phyloP scores from a whole-genome alignment of 2,797 vertebrate species.

The Bradypodion ventrale region DNA sequence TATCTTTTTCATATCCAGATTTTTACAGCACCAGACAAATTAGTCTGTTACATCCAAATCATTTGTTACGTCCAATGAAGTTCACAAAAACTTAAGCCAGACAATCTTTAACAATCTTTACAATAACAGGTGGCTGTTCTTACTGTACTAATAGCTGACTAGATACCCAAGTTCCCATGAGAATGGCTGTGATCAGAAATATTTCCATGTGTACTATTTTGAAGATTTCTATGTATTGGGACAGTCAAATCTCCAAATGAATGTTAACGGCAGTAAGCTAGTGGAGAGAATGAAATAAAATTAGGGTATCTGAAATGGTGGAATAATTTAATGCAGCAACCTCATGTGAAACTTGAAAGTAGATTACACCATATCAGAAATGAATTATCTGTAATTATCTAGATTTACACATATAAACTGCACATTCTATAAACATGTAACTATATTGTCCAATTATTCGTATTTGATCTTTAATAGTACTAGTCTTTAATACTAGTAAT shows the following conservation, averaged over 20 bases:
- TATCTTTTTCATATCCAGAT: not conserved
- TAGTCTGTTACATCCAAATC: too few species aligned
- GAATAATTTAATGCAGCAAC: not conserved
- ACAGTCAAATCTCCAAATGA: slow-evolving; percentile 34
- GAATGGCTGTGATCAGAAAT: slow-evolving; percentile 52
- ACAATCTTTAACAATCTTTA: too few species aligned
- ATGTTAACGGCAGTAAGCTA: not conserved
- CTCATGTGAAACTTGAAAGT: slow-evolving; percentile 51
- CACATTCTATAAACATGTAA: slow-evolving; percentile 59
- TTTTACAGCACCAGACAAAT: too few species aligned
- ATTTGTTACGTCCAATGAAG: too few species aligned
- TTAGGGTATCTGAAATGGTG: not conserved
- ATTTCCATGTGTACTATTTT: slow-evolving; percentile 28
- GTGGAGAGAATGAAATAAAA: not conserved
- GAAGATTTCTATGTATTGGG: not conserved
- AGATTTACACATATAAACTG: slow-evolving; percentile 64
- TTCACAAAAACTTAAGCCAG: too few species aligned
- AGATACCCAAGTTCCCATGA: slow-evolving; percentile 36
- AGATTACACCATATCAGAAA: slow-evolving; percentile 61
- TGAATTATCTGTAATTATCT: slow-evolving; percentile 62
- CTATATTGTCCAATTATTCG: not conserved
- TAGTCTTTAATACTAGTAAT: too few species aligned
- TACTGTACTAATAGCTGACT: slow-evolving; percentile 31
- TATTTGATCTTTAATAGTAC: not conserved
- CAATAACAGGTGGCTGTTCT: too few species aligned